Base-by-base conservation (phyloP, 2,113 vertebrate genomes). In the Pardalotus punctatus region DNA sequence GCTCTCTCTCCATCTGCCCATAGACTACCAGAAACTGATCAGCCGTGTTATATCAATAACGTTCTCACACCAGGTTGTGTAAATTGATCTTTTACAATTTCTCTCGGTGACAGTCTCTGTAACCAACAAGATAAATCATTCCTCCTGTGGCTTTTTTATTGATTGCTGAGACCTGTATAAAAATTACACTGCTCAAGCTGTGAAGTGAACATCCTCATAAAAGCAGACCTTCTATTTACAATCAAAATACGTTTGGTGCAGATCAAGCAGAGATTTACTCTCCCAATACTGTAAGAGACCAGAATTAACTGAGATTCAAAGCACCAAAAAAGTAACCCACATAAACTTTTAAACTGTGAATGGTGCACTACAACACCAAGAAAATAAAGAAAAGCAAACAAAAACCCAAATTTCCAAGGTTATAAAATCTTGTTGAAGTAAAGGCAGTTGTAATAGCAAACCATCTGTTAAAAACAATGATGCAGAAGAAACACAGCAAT, bases 11-110 rank as follows among this genome's bases (percentile, higher is more conserved):
- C 78, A 3, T 88, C 96, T 87, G 92, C 66, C 82, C 97, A 93
- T 51, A 93, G 97, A 96, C 95, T 96, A 97, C 97, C 97, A 98
- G 97, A 96, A 98, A 97, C 98, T 96, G 97, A 98, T 98, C 98
- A 98, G 97, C 98, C 98, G 51, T 98, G 98, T 98, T 98, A 97
- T 98, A 98, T 98, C 98, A 98, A 99, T 99, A 98, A 98, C 98
- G 93, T 98, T 98, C 98, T 98, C 97, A 98, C 98, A 98, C 98
- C 98, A 98, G 97, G 97, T 98, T 98, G 98, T 98, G 98, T 99
- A 99, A 99, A 99, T 99, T 98, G 98, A 99, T 99, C 98, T 98
- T 98, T 98, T 99, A 98, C 98, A 98, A 98, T 99, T 99, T 99
- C 98, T 98, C 98, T 98, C 96, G 19, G 98, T 99, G 98, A 99